Percentiles rank a stretch among this genome's conserved stretches.
phyloP scores from a whole-genome alignment of 2,888 invertebrate species.

The Lepidocyrtoides sp. region DNA sequence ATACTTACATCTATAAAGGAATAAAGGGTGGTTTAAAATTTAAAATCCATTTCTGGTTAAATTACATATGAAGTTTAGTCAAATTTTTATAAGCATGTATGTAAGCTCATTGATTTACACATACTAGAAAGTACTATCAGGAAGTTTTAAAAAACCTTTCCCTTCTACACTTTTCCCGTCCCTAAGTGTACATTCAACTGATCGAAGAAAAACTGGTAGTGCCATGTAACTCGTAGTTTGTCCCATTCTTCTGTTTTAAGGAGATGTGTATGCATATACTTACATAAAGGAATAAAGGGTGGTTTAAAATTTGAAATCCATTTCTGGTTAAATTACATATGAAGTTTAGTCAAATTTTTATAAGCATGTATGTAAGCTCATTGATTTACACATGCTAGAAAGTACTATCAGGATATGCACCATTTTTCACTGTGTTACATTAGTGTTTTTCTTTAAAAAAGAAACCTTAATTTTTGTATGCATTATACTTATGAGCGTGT shows the following conservation, averaged over 20 bases:
- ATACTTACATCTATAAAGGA: not conserved
- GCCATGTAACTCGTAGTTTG: too few relatives aligned
- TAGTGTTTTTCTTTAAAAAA: not conserved
- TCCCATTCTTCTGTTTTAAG: not conserved
- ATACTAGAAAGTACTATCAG: not conserved
- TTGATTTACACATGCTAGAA: constrained; percentile 21
- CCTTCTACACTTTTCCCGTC: constrained; percentile 1
- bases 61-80: constrained; percentile 64
- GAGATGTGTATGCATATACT: not conserved
- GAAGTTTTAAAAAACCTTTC: constrained; percentile 38
- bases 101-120: constrained; percentile 21
- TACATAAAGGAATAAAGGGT: constrained; percentile 17
- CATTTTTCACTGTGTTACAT: too few relatives aligned
- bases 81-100: not conserved
- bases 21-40: constrained; percentile 74
- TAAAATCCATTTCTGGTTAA: constrained; percentile 82
- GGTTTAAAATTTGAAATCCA: constrained; percentile 82
- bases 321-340: constrained; percentile 80
- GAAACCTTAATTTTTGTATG: too few relatives aligned
- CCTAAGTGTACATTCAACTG: not conserved
- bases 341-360: not conserved
- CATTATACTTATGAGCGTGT: not conserved
- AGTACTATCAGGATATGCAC: too few relatives aligned
- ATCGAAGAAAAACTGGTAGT: not conserved
- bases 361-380: not conserved